Base-by-base conservation (phyloP, 2,888 invertebrate species). In the Sarcophaga subvicina region DNA sequence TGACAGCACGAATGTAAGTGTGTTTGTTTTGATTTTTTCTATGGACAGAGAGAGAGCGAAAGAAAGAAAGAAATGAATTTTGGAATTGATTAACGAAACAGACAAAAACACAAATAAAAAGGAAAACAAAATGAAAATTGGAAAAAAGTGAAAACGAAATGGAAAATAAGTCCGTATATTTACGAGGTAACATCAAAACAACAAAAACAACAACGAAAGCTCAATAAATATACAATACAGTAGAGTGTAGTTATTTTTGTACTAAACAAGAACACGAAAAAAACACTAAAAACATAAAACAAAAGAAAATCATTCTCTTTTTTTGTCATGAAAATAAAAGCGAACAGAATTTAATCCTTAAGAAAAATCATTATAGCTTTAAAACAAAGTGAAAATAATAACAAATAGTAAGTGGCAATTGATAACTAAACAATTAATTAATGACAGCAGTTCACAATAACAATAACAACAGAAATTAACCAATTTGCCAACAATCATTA, bases 161-260 rank as follows among this genome's bases (percentile, higher is more conserved):
- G 66, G 37, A 70, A 80, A 63, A 80, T 72, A 69, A 77, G 25
- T 67, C 69, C 25, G 63, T 72, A 78, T 45, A 86, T 80, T 78
- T 37, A 66, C 64, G 66, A 80, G 80, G 69, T 78, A 87, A 80
- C 73, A 80, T 80, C 71, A 67, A 54, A 85, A 79, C 47, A 82
- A 72, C 70, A 80, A 64, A 69, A 76, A 71, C 76, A 86, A 86
- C 67, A 81, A 85, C 71, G 80, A 82, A n/a, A 83, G 62, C 71
- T 82, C 67, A 83, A 86, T 64, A 73, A 78, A 72, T 62, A 72
- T 62, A 83, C 66, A 71, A 84, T 77, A 72, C 59, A 71, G 67
- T 80, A 82, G 81, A 80, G 73, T 83, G 67, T 82, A 83, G 83
- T 86, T 88, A 87, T 88, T 88, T 88, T 87, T 80, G 85, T 85